phyloP scores from a whole-genome alignment of 2,888 invertebrate genomes.

The Junonia oenone region DNA sequence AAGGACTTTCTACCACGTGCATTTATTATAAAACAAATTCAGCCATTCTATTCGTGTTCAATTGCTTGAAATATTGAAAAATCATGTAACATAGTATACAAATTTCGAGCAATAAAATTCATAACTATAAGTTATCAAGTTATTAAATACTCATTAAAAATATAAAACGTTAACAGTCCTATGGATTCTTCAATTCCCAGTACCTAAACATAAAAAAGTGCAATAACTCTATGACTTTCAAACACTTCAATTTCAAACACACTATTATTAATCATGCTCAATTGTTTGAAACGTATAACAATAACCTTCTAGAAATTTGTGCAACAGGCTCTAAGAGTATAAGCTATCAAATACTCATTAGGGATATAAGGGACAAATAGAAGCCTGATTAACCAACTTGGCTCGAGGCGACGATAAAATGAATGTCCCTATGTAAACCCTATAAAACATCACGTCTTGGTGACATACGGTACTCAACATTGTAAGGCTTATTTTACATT shows the following conservation, averaged over 20 bases:
- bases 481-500: not conserved
- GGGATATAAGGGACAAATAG: conserved; percentile 35
- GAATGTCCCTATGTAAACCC: conserved; percentile 32
- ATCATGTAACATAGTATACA: too few species aligned
- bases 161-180: too few species aligned
- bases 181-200: too few species aligned
- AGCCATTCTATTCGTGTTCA: too few species aligned
- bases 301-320: not conserved
- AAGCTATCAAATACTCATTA: conserved; percentile 40
- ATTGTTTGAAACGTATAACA: not conserved
- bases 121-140: too few species aligned
- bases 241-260: not conserved
- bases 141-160: too few species aligned
- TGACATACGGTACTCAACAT: conserved; percentile 12
- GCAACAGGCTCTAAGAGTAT: conserved; percentile 16
- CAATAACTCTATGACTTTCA: too few species aligned
- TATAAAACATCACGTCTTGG: conserved; percentile 15
- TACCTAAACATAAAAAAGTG: too few species aligned
- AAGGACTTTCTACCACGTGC: too few species aligned
- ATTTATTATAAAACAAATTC: too few species aligned
- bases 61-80: too few species aligned
- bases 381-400: conserved; percentile 33
- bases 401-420: conserved; percentile 34
- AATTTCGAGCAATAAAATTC: too few species aligned
- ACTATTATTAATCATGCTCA: not conserved